Evolutionary conservation across 1,140 invertebrate species (phyloP), one percentile per base, ranked within the genome.

Genomic region (Ptiloglossa arizonensis): DNA sequence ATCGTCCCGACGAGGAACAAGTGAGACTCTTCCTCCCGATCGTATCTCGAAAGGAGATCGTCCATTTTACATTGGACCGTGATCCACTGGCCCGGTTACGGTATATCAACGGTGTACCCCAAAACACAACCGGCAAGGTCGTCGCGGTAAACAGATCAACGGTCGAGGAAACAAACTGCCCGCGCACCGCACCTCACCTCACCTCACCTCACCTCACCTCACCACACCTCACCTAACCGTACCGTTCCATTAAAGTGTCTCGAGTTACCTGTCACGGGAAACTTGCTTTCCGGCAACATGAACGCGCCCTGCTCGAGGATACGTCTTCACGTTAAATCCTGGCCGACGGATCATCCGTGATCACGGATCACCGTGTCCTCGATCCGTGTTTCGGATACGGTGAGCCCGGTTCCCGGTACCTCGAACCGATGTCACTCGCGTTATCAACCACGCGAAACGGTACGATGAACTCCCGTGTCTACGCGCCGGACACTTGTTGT

Each of bases 201-300:
- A n/a, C n/a, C n/a, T n/a, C n/a, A n/a, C n/a, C n/a, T n/a, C n/a
- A n/a, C n/a, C n/a, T n/a, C n/a, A n/a, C n/a, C n/a, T n/a, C n/a
- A n/a, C n/a, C n/a, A n/a, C n/a, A n/a, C n/a, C n/a, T n/a, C n/a
- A n/a, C n/a, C n/a, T n/a, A n/a, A n/a, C n/a, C n/a, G n/a, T n/a
- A n/a, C n/a, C n/a, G n/a, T n/a, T n/a, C n/a, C n/a, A n/a, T n/a
- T n/a, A n/a, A n/a, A n/a, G n/a, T n/a, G n/a, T n/a, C 32, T n/a
- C 57, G 44, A 38, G 35, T 88, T 90, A 93, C 92, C 92, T 93
- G 92, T 92, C 66, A 93, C 88, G 91, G 92, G 91, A 93, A 93
- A 93, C 66, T 89, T 89, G 87, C 90, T 92, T 91, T 92, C 91
- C 66, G 92, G 91, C 89, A 93, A 91, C 92, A 93, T 93, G 88